These are phyloP conservation scores for Clarias platycephalus DNA, from an alignment of 2,797 vertebrate genomes.

Conservation along the genomic window DNA sequence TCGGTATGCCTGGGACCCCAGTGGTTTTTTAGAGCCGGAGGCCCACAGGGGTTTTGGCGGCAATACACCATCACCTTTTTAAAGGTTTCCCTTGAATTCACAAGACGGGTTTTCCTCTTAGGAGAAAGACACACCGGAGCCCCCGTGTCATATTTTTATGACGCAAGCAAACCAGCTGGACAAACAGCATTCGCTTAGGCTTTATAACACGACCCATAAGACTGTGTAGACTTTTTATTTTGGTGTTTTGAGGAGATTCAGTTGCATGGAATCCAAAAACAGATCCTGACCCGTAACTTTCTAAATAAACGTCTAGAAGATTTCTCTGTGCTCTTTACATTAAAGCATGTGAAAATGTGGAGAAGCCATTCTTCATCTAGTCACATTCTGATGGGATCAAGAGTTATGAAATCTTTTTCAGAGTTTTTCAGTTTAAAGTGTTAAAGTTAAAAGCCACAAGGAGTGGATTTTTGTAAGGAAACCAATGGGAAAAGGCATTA, in stretches of 20 bases:
- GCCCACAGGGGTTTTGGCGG: constrained; percentile 58
- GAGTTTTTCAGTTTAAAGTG: constrained; percentile 2
- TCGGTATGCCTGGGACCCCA: constrained; percentile 58
- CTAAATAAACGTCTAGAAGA: constrained; percentile 27
- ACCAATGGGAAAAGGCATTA: constrained; percentile 7
- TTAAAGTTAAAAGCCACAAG: background rate
- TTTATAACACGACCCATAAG: constrained; percentile 28
- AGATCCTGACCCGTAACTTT: constrained; percentile 10
- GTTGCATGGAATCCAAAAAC: constrained; percentile 39
- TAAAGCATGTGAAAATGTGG: constrained; percentile 10
- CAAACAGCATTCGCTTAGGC: constrained; percentile 60
- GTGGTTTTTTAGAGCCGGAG: constrained; percentile 38
- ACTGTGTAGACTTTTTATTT: constrained; percentile 51
- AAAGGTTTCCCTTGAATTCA: constrained; percentile 40
- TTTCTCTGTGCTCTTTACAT: constrained; percentile 32
- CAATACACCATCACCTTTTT: constrained; percentile 51
- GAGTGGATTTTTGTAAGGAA: constrained; percentile 9
- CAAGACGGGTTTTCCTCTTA: constrained; percentile 58
- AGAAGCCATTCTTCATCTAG: constrained; percentile 26
- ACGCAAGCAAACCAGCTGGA: constrained; percentile 67
- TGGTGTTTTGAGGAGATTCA: constrained; percentile 10
- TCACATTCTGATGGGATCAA: background rate
- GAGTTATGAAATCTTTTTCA: background rate
- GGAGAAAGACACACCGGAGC: constrained; percentile 58
- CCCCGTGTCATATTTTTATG: constrained; percentile 57